These are phyloP conservation scores for Anser brachyrhynchus DNA, from an alignment of 2,113 vertebrate genomes.

Conservation along the genomic window DNA sequence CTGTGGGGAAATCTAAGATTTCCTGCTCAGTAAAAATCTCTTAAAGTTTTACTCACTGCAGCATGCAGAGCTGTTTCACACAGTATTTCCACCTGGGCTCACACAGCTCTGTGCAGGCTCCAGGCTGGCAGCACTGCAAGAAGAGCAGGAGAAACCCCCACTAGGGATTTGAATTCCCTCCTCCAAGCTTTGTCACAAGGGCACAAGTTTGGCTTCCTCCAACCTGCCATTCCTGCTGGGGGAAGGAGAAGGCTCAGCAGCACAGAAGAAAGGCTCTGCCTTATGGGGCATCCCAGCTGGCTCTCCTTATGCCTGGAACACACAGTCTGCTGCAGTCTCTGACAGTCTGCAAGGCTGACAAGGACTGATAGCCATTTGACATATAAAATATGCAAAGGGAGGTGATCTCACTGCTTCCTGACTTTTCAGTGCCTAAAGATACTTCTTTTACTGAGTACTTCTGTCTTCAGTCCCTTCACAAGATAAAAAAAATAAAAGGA, in stretches of 20 bases:
- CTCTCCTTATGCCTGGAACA: not conserved
- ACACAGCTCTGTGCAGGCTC: not conserved
- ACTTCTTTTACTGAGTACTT: not conserved
- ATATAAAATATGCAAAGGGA: not conserved
- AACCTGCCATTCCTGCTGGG: not conserved
- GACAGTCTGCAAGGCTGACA: not conserved
- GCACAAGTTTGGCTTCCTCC: not conserved
- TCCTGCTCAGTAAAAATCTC: not conserved
- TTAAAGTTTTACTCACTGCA: not conserved
- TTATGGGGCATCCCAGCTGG: constrained; percentile 37
- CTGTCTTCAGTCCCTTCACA: not conserved
- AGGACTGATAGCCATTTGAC: not conserved
- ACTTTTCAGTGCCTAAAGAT: not conserved
- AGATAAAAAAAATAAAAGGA: constrained; percentile 30
- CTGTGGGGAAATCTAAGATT: not conserved
- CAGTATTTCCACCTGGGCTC: not conserved
- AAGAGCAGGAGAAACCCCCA: not conserved
- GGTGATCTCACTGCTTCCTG: not conserved
- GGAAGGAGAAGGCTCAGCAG: not conserved
- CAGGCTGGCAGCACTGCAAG: not conserved
- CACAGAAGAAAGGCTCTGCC: not conserved
- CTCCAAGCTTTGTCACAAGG: not conserved
- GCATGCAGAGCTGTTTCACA: not conserved
- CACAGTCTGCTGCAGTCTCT: not conserved
- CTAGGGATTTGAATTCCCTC: not conserved